Evolutionary conservation across 2,797 vertebrate genomes (phyloP), one percentile per base, ranked within the genome.

Genomic region (Streptopelia turtur): DNA sequence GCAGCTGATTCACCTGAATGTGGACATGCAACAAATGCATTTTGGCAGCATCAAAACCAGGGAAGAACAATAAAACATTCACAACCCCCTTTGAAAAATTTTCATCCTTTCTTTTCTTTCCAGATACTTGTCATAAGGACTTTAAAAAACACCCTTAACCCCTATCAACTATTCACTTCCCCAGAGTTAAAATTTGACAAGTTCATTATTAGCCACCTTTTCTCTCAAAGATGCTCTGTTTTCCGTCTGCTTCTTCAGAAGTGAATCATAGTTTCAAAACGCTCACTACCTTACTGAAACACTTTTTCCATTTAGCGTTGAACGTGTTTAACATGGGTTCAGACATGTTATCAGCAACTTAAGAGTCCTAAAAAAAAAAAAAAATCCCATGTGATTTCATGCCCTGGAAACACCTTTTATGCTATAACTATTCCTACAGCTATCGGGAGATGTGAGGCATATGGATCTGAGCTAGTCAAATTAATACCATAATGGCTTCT

Each of bases 231-330:
- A 22, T 66, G 17, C 65, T 5, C 2, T 88, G 63, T 61, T 90
- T 93, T 90, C 90, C 66, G 64, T 90, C 89, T 89, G 83, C 74
- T 63, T 92, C 69, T 90, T 93, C 90, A 84, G 89, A 90, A 95
- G 60, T 95, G 93, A 96, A 90, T 97, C 92, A 93, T 31, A 77
- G 60, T 92, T 95, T 94, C 94, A 96, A 90, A 96, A 65, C 61
- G 13, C 55, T 95, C 66, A n/a, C 76, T 94, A 41, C 77, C 53
- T 81, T 16, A 55, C 39, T 78, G 88, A 93, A 94, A 88, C 86
- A 37, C 49, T 91, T 91, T 92, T 93, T 89, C 91, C 83, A 74
- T 90, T 90, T 50, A 88, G 50, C 37, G 25, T 83, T 87, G 81
- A 84, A 90, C 37, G 0, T 70, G 96, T 84, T 84, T 69, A 57